Percentiles rank a stretch among this genome's conserved stretches.
Conservation (phyloP, 2,113 vertebrate species). For the Misgurnus mizolepis region DNA sequence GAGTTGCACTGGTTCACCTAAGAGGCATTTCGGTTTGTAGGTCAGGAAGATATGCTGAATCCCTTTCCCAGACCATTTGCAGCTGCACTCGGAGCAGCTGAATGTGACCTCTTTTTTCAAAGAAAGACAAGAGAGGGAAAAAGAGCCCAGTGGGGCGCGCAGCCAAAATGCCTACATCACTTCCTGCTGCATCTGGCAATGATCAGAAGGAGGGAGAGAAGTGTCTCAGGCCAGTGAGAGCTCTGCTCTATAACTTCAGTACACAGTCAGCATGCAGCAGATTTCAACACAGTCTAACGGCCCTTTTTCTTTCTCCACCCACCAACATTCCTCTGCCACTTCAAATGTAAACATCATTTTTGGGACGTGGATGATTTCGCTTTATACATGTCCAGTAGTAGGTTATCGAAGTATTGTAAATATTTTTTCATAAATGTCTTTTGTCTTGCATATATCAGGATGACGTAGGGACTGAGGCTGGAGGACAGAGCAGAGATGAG, state of each 20-base stretch:
- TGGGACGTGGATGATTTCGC: background rate
- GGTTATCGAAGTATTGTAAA: too few species aligned
- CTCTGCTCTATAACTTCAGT: slow-evolving; percentile 19
- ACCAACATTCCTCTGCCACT: slow-evolving; percentile 31
- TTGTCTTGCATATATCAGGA: slow-evolving; percentile 71
- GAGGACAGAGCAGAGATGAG: slow-evolving; percentile 86
- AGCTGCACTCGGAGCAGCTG: slow-evolving; percentile 60
- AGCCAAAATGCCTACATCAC: slow-evolving; percentile 70
- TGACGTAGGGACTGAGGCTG: slow-evolving; percentile 79
- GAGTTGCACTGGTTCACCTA: slow-evolving; percentile 13
- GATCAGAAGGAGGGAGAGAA: slow-evolving; percentile 60
- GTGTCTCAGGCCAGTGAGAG: slow-evolving; percentile 22
- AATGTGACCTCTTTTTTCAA: slow-evolving; percentile 70
- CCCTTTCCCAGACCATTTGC: slow-evolving; percentile 46
- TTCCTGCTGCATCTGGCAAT: slow-evolving; percentile 78
- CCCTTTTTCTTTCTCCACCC: slow-evolving; percentile 20
- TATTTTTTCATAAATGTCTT: background rate
- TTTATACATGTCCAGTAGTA: background rate
- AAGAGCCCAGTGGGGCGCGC: slow-evolving; percentile 56
- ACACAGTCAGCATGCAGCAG: slow-evolving; percentile 47
- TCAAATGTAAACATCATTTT: slow-evolving; percentile 39
- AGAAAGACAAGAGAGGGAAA: slow-evolving; percentile 59
- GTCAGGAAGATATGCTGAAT: slow-evolving; percentile 48
- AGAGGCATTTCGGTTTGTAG: slow-evolving; percentile 17
- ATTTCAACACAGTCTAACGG: slow-evolving; percentile 41